Evolutionary conservation across 2,888 invertebrate species (phyloP), one percentile per base, ranked within the genome.

Genomic region (Drosophila eohydei): DNA sequence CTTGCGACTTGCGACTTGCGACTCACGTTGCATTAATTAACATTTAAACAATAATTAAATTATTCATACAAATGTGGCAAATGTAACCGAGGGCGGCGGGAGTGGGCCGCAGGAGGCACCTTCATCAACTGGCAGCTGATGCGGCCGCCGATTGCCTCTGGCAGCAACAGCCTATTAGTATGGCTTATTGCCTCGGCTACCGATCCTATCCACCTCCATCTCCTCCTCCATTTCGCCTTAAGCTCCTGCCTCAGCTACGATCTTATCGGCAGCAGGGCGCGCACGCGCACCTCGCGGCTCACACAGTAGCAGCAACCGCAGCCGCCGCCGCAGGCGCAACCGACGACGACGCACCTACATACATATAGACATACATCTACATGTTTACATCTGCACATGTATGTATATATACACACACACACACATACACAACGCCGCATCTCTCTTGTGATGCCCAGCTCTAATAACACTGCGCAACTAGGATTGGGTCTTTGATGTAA

Each of bases 21-120:
- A 68, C 74, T 84, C 89, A 86, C 86, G 81, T 86, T 91, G 91
- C 85, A 90, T 91, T 91, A 91, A 91, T 91, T 91, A 91, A 91
- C 91, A 91, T 91, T 91, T 91, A 91, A 91, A 91, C 90, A 89
- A 90, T 91, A 91, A 91, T 91, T 91, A 90, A 91, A 91, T 91
- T 91, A 91, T 91, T 91, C 91, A 91, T 90, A 90, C 83, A 85
- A 86, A 86, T 89, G 89, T 87, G 81, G 82, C 88, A 88, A 84
- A 88, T 71, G 74, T 74, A 67, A 71, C 70, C 71, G 62, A 57
- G 68, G 75, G 52, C 61, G 63, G 57, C 34, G 16, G 59, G 11
- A 40, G 59, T 8, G 38, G 28, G 40, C 26, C 0, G 44, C 28
- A 55, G 52, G 70, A 64, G 78, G 57, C 66, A 60, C 55, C 72